phyloP scores from a whole-genome alignment of 2,113 vertebrate species.

The Poecilia latipinna region DNA sequence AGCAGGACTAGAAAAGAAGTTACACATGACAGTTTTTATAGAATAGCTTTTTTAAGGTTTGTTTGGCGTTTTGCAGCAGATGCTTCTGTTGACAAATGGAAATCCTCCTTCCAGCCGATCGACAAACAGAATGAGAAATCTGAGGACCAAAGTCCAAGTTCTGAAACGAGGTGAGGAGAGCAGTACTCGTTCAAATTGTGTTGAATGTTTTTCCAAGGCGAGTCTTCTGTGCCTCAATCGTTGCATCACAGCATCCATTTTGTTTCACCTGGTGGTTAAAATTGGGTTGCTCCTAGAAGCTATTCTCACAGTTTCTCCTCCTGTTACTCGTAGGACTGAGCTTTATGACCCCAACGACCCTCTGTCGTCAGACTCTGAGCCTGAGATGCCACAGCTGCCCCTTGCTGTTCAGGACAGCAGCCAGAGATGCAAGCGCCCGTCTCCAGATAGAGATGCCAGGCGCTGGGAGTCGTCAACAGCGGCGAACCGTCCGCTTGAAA shows the following conservation, averaged over 20 bases:
- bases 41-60: background rate
- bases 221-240: no score
- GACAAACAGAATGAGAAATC: background rate
- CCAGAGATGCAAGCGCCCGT: background rate
- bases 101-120: conserved; percentile 55
- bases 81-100: conserved; percentile 43
- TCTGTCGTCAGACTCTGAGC: conserved; percentile 41
- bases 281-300: no score
- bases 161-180: conserved; percentile 36
- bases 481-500: background rate
- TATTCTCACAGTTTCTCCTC: background rate
- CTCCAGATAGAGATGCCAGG: background rate
- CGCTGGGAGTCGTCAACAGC: conserved; percentile 17
- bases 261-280: no score
- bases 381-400: background rate
- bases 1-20: background rate
- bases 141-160: conserved; percentile 12
- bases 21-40: background rate
- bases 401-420: background rate
- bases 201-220: no score
- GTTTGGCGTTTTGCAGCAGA: conserved; percentile 1
- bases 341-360: conserved; percentile 67
- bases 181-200: background rate
- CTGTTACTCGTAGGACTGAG: conserved; percentile 32
- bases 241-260: no score